phyloP scores from a whole-genome alignment of 2,113 vertebrate species.

The Antidorcas marsupialis region DNA sequence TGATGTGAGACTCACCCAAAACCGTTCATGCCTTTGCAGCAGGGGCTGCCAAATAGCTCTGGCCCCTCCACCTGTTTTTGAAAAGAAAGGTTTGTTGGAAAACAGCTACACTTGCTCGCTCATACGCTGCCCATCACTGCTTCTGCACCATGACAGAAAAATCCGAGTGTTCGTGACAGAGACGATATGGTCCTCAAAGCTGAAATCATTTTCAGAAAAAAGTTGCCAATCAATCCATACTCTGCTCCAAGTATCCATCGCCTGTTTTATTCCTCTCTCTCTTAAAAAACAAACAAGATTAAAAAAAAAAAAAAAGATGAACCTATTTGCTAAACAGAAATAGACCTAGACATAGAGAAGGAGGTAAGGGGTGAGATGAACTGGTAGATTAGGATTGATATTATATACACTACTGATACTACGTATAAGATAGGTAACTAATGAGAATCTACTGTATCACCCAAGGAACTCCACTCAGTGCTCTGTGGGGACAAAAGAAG shows the following conservation, averaged over 20 bases:
- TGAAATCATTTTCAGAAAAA: neutral
- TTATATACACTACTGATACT: neutral
- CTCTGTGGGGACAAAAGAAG: neutral
- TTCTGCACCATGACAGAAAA: accelerated
- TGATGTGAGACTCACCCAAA: neutral
- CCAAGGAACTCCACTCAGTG: neutral
- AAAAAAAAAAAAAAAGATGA: neutral
- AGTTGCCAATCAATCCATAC: neutral
- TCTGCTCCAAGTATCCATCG: neutral
- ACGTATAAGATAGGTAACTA: neutral
- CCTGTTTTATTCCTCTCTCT: neutral
- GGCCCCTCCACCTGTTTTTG: neutral
- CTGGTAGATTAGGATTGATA: neutral
- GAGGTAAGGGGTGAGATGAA: neutral
- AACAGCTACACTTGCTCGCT: neutral
- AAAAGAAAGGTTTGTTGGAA: neutral
- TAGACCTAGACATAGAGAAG: neutral
- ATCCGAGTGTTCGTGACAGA: neutral
- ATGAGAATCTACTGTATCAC: neutral
- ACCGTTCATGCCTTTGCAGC: neutral
- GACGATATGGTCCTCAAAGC: neutral
- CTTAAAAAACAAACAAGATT: neutral
- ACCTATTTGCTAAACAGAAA: neutral
- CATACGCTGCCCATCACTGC: accelerated
- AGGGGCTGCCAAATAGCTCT: neutral